Evolutionary conservation across 2,797 vertebrate genomes (phyloP), one percentile per base, ranked within the genome.

Genomic region (Cryptoblepharus egeriae): DNA sequence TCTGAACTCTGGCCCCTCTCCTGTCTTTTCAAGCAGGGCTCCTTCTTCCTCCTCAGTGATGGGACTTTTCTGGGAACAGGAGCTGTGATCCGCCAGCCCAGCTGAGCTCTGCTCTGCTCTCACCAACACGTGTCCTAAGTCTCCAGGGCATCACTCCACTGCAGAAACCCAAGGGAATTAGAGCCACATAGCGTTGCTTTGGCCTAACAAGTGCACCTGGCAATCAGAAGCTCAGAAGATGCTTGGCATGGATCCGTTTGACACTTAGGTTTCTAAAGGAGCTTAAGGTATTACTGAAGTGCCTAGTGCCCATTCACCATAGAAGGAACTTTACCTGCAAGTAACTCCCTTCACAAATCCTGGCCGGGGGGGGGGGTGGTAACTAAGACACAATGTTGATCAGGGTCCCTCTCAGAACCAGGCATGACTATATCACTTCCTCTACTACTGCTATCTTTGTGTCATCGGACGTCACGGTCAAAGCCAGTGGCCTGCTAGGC

Each of bases 251-350:
- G 42, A 63, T 30, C 57, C 2, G 30, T 63, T 30, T 71, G 74
- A 77, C 26, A 61, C 73, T 52, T 22, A 1, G 65, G 42, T 37
- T 76, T 57, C 57, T 13, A 69, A 77, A 52, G 81, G 67, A 63
- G 57, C 65, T 82, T 82, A 57, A 69, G 68, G 70, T 64, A 65
- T 72, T 80, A 72, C 83, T 75, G 85, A 39, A 57, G n/a, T 73
- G 30, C 79, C 72, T 1, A 4, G 26, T 83, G 82, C 65, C 77
- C 61, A 32, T 32, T 68, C 15, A 72, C 58, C 84, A 82, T 77
- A 2, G 71, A 49, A 30, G 60, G 49, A 79, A 30, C 65, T 86
- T 82, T 42, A 42, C 39, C 39, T 42, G 9, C 9, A 9, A 42
- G 39, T 42, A 42, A 42, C 39, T 42, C 39, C 45, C 45, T 10